A percentile compares a stretch with the other conserved stretches of the same genome.
phyloP scores from a whole-genome alignment of 2,113 vertebrate genomes.

The Pampusana beccarii region DNA sequence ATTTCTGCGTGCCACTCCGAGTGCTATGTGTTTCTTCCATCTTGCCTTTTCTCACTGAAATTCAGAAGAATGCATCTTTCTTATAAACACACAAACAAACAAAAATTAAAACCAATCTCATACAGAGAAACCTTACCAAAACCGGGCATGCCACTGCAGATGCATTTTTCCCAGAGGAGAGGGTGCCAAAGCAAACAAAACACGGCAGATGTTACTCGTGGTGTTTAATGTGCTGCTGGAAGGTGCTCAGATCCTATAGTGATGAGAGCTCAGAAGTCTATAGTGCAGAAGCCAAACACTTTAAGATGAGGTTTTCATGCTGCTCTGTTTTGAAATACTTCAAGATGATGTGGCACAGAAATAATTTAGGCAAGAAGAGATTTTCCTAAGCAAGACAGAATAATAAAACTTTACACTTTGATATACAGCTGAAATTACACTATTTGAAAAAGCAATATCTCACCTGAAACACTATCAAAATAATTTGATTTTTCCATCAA shows the following conservation, averaged over 20 bases:
- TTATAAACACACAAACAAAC: background rate
- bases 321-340: constrained; percentile 63
- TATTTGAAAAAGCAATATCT: constrained; percentile 35
- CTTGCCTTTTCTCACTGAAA: background rate
- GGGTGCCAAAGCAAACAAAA: background rate
- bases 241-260: background rate
- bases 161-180: background rate
- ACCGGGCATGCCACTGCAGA: background rate
- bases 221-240: background rate
- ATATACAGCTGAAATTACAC: constrained; percentile 36
- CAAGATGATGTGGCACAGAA: constrained; percentile 45
- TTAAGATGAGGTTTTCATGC: constrained; percentile 46
- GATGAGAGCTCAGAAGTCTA: background rate
- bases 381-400: constrained; percentile 49
- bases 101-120: background rate
- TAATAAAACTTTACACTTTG: constrained; percentile 30
- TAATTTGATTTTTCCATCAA: constrained; percentile 18
- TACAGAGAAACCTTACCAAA: background rate
- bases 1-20: background rate
- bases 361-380: constrained; percentile 47
- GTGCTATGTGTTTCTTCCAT: fast-evolving
- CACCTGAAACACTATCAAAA: constrained; percentile 33
- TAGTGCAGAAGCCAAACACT: constrained; percentile 25
- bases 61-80: background rate
- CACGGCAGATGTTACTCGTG: background rate